Evolutionary conservation across 2,113 vertebrate genomes (phyloP).

Genomic region (Rostratula benghalensis): DNA sequence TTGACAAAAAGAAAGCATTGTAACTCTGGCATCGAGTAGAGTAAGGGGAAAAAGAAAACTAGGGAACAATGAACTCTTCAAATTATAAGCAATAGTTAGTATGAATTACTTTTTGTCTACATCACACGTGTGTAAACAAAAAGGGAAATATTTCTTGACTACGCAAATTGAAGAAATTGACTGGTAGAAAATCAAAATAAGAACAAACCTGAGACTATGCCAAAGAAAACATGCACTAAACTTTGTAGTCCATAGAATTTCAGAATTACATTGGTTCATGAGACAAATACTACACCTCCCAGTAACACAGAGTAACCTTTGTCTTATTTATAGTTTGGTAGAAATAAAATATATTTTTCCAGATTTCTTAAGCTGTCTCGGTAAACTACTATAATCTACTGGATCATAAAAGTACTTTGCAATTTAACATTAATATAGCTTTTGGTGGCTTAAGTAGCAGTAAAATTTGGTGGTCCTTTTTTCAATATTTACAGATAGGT

Average conservation of each 20-base stretch:
- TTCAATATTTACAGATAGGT: neutral
- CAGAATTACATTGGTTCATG: conserved; percentile 37
- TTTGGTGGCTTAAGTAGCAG: neutral
- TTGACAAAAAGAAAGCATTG: neutral
- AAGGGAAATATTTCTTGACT: conserved; percentile 29
- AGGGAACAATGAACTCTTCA: neutral
- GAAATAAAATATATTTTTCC: conserved; percentile 32
- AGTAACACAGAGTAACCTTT: conserved; percentile 18
- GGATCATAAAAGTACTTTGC: neutral
- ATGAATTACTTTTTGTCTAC: neutral
- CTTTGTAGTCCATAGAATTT: conserved; percentile 36
- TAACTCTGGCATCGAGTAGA: neutral
- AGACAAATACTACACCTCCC: conserved; percentile 41
- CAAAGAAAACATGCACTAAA: conserved; percentile 30
- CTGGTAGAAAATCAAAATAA: conserved; percentile 2
- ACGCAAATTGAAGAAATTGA: conserved; percentile 43
- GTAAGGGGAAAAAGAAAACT: neutral
- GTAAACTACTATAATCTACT: neutral
- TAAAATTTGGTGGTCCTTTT: neutral
- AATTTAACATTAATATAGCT: neutral
- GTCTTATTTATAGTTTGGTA: conserved; percentile 16
- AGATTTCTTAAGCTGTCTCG: conserved; percentile 28
- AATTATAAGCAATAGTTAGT: neutral
- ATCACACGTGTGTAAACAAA: conserved; percentile 13
- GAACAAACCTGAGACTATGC: conserved; percentile 3